Evolutionary conservation across 2,888 invertebrate species (phyloP).

Genomic region (Exocentrus adspersus): DNA sequence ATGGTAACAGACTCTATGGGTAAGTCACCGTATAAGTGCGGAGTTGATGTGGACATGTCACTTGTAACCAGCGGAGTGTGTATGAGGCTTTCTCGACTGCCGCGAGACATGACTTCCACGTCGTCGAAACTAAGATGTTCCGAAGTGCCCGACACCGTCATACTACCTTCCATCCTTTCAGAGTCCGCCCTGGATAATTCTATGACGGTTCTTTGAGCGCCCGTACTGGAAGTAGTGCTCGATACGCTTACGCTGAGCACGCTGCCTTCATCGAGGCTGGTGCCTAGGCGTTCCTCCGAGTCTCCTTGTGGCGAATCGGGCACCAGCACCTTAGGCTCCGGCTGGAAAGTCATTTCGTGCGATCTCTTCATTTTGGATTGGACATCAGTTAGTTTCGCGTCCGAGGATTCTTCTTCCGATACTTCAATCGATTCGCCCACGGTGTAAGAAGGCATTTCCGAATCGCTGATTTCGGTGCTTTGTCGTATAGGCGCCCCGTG

Average conservation of each 20-base stretch:
- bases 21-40: constrained; percentile 51
- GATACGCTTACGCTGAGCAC: constrained; percentile 69
- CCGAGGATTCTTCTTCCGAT: constrained; percentile 67
- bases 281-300: constrained; percentile 66
- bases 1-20: constrained; percentile 66
- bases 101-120: constrained; percentile 50
- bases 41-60: constrained; percentile 62
- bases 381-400: constrained; percentile 66
- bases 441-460: constrained; percentile 49
- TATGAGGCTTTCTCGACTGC: constrained; percentile 56
- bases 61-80: constrained; percentile 48
- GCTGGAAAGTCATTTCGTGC: constrained; percentile 89
- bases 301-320: constrained; percentile 65
- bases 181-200: constrained; percentile 63
- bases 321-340: constrained; percentile 65
- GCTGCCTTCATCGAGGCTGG: constrained; percentile 70
- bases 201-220: constrained; percentile 62
- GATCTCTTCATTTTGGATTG: constrained; percentile 85
- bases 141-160: constrained; percentile 63
- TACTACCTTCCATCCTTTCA: constrained; percentile 62
- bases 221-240: constrained; percentile 68
- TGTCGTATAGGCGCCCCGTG: constrained; percentile 47
- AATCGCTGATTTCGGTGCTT: constrained; percentile 56
- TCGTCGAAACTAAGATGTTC: constrained; percentile 64
- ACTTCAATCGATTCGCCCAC: constrained; percentile 67